Percentiles rank a stretch among this genome's conserved stretches.
Conservation (phyloP, 2,113 vertebrate species). For the Nerophis ophidion region DNA sequence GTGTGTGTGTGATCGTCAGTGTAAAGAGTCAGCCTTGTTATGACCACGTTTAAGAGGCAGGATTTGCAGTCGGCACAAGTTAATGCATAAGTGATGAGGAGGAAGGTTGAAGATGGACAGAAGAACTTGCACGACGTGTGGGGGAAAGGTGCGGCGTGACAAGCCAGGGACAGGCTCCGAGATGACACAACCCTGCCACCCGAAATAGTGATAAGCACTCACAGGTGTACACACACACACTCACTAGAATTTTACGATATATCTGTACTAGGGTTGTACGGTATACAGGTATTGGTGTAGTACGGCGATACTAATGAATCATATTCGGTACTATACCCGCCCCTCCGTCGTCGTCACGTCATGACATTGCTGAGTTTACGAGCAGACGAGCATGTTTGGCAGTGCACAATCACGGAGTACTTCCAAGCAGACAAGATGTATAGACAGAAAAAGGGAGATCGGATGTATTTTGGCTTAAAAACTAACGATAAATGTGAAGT, state of each 20-base stretch:
- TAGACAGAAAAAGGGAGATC: too few relatives aligned
- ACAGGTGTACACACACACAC: conserved; percentile 13
- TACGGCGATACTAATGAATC: too few relatives aligned
- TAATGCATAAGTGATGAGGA: conserved; percentile 48
- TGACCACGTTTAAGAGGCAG: conserved; percentile 27
- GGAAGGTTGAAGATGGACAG: conserved; percentile 28
- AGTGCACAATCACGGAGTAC: too few relatives aligned
- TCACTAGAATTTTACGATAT: not conserved
- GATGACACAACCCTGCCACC: conserved; percentile 28
- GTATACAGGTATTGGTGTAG: too few relatives aligned
- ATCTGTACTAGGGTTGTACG: not conserved
- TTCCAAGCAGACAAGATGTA: too few relatives aligned
- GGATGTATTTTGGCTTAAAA: too few relatives aligned
- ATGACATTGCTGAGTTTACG: too few relatives aligned
- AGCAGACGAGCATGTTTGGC: too few relatives aligned
- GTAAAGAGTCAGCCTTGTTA: conserved; percentile 21
- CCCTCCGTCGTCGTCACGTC: too few relatives aligned
- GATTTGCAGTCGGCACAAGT: conserved; percentile 31
- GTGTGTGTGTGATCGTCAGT: conserved; percentile 17
- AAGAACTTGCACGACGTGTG: conserved; percentile 16
- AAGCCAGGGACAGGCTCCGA: conserved; percentile 11
- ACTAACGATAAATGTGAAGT: too few relatives aligned
- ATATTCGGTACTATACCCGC: too few relatives aligned
- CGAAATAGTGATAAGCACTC: conserved; percentile 14
- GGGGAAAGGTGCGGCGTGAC: conserved; percentile 1